Evolutionary conservation across 2,888 invertebrate genomes (phyloP), one percentile per base, ranked within the genome.

Genomic region (Crematogaster levior): DNA sequence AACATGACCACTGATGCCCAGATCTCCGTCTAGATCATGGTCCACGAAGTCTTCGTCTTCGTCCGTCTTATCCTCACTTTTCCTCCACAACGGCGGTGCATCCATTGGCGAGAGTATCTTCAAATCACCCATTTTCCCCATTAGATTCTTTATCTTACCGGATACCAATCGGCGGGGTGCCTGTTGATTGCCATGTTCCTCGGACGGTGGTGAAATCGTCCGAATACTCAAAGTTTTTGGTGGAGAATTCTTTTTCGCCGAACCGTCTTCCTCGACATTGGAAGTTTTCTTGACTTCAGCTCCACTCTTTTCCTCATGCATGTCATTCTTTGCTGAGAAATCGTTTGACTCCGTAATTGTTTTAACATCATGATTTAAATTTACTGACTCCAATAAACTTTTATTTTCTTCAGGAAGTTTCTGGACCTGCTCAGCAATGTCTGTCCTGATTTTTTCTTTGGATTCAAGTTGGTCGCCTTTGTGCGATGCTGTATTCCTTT

Each of bases 81-180:
- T 93, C 21, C 91, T 88, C 79, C 92, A 65, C 10, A 93, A 90
- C 2, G 93, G 92, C 12, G 93, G 93, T 10, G 93, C 90, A 60
- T 93, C 94, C 34, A 93, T 93, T 0, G 94, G 94, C 3, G 94
- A 94, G 0, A 94, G 88, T 37, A 94, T 92, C 61, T 94, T 94
- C 68, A 94, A 83, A 66, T 93, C 93, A 0, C 93, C 91, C 92
- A 94, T 93, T 84, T 92, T 93, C 0, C 93, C 94, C 92, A 93
- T 92, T 9, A 94, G 75, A 79, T 93, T 91, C 48, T 92, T 91
- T 30, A 94, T 94, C 77, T 94, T 94, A 0, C 92, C 92, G 0
- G 94, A 93, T 40, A 94, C 93, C 1, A 85, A 87, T 0, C 90
- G 88, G 34, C 91, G 90, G 0, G 89, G 74, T 3, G 77, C 84